phyloP scores from a whole-genome alignment of 2,888 invertebrate species.

The Stenolophus ochropezus region DNA sequence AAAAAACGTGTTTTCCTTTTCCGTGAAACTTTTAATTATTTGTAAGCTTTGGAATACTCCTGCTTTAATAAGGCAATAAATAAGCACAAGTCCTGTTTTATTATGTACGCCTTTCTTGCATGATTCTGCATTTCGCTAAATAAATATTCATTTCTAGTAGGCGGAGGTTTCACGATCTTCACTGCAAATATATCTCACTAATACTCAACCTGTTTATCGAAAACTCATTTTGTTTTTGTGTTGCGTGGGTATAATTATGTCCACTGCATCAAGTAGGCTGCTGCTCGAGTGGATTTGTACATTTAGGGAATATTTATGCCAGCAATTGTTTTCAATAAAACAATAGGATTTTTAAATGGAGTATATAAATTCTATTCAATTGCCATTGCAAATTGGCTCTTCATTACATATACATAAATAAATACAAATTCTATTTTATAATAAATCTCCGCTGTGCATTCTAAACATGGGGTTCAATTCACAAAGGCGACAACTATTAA shows the following conservation, averaged over 20 bases:
- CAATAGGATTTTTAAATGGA: not conserved
- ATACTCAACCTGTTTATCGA: slow-evolving; percentile 7
- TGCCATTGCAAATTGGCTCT: not conserved
- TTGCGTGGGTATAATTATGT: not conserved
- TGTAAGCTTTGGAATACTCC: not conserved
- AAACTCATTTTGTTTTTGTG: slow-evolving; percentile 13
- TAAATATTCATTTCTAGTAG: slow-evolving; percentile 17
- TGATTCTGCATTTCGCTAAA: slow-evolving; percentile 6
- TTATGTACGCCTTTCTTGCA: slow-evolving; percentile 14
- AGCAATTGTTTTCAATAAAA: not conserved
- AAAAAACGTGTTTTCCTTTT: not conserved
- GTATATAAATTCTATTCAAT: not conserved
- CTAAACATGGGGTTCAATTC: too few species aligned
- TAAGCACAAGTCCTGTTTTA: not conserved
- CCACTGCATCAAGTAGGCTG: not conserved
- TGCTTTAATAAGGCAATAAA: slow-evolving; percentile 5
- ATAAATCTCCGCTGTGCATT: too few species aligned
- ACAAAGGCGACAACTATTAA: too few species aligned
- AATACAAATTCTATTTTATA: too few species aligned
- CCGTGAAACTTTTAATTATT: not conserved
- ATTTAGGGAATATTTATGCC: not conserved
- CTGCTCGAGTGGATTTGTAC: not conserved
- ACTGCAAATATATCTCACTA: not conserved
- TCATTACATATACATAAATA: too few species aligned
- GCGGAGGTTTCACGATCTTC: not conserved